Evolutionary conservation across 2,888 invertebrate species (phyloP).

Genomic region (Oscheius sp.): DNA sequence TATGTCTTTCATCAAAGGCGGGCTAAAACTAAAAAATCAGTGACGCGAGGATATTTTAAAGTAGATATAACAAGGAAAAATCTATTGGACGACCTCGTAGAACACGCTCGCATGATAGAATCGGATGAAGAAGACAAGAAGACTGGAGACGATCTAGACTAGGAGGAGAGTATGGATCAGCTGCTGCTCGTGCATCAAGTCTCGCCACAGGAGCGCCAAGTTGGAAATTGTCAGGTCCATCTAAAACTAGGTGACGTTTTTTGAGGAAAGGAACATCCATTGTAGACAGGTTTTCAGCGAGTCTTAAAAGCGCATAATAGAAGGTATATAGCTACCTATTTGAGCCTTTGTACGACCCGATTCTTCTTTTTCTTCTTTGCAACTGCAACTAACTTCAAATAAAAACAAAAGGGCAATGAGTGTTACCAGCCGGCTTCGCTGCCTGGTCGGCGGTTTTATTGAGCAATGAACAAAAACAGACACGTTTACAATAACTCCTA

Average conservation of each 20-base stretch:
- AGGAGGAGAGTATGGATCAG: constrained; percentile 83
- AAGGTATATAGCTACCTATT: neutral
- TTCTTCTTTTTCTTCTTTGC: neutral
- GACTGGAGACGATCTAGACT: constrained; percentile 81
- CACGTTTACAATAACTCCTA: no score
- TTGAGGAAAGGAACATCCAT: neutral
- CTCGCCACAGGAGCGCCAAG: constrained; percentile 85
- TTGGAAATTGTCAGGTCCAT: constrained; percentile 90
- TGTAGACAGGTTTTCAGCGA: no score
- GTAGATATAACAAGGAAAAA: neutral
- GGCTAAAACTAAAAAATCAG: no score
- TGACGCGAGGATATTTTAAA: no score
- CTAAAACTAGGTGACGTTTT: constrained; percentile 39
- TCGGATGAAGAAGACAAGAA: constrained; percentile 65
- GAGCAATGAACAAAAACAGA: no score
- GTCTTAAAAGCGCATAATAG: no score
- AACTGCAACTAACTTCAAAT: neutral
- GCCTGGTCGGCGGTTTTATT: no score
- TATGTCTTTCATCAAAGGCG: no score
- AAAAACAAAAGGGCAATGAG: neutral
- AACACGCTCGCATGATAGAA: constrained; percentile 70
- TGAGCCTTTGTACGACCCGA: no score
- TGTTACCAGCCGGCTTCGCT: neutral
- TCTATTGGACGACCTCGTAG: constrained; percentile 69
- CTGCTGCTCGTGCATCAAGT: constrained; percentile 87